Base-by-base conservation (phyloP, 2,888 invertebrate species). In the Lacanobia wlatinum region DNA sequence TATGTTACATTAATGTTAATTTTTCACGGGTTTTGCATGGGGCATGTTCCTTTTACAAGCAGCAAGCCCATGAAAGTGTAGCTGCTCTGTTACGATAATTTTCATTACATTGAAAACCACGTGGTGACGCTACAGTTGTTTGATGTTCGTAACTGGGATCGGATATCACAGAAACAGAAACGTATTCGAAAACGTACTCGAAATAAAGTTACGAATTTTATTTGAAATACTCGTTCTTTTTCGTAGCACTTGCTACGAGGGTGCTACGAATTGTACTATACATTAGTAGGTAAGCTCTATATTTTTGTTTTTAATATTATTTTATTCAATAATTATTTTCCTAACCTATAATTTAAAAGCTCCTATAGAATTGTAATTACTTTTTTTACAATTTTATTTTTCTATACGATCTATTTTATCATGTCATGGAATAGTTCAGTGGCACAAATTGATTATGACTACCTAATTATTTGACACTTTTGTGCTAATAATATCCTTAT, bases 361-460 rank as follows among this genome's bases (percentile, higher is more conserved):
- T 28, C 28, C 28, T 28, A 28, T 28, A 28, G 28, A 28, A 28
- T 28, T 1, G 28, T 28, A n/a, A 28, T 28, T 28, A 34, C 34
- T 5, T 43, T 43, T 4, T 43, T 43, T 14, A 5, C 14, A 43
- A 5, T 43, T 14, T 43, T 8, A 23, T 23, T 52, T n/a, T 34
- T 43, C 21, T 43, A 8, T n/a, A 5, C 2, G 1, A 18, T 28
- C 23, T 73, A 73, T 77, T 73, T 62, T 59, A 34, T 55, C 14
- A 21, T 46, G 21, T 12, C 21, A 23, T 63, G 60, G 55, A 68
- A 80, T 48, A 61, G 21, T 69, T 74, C 14, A 56, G 60, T 52
- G 81, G 61, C 69, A 69, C 55, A 64, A 80, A 80, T 69, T 64
- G 50, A 80, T 38, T 63, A 80, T 80, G 80, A 78, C 75, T 75